Base-by-base conservation (phyloP, 23 tunicate species). In the Botrylloides violaceus region DNA sequence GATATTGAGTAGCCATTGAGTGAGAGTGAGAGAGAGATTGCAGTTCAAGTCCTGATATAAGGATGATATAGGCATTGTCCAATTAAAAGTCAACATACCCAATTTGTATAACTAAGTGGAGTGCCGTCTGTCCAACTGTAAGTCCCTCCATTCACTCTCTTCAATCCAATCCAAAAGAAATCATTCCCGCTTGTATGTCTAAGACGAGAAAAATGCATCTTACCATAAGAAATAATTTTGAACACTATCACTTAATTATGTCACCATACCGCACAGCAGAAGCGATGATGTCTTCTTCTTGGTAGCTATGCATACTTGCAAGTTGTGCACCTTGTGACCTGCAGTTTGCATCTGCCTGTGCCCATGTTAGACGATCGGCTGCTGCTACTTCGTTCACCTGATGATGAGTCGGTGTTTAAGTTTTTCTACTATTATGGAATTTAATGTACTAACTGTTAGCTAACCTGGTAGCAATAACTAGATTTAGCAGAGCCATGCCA, bases 81-180 rank as follows among this genome's bases (percentile, higher is more conserved):
- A n/a, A n/a, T n/a, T n/a, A n/a, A n/a, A n/a, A n/a, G n/a, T n/a
- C n/a, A n/a, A n/a, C 80, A 82, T 34, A 78, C 96, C 96, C 96
- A 89, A 74, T 89, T 72, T 18, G 83, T 79, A 50, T 78, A 89
- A 15, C 79, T 58, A n/a, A 89, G 31, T 0, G 96, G 89, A 21
- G 96, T 72, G 70, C 72, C 72, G 33, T 89, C 96, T 30, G 90
- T 49, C 96, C 96, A 89, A 4, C 89, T 76, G 34, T 66, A 66
- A 24, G 43, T 34, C 24, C 81, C 76, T 72, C 64, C 76, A n/a
- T 61, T 59, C 70, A 61, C 33, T 32, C 80, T 39, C 34, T 72
- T 82, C 73, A 89, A 59, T 9, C 96, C 96, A 72, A 89, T 83
- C 96, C 96, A 89, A 37, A 89, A 83, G 59, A 32, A 71, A 31